phyloP scores from a whole-genome alignment of 2,797 vertebrate genomes.

The Tokudaia tokunoshimensis region DNA sequence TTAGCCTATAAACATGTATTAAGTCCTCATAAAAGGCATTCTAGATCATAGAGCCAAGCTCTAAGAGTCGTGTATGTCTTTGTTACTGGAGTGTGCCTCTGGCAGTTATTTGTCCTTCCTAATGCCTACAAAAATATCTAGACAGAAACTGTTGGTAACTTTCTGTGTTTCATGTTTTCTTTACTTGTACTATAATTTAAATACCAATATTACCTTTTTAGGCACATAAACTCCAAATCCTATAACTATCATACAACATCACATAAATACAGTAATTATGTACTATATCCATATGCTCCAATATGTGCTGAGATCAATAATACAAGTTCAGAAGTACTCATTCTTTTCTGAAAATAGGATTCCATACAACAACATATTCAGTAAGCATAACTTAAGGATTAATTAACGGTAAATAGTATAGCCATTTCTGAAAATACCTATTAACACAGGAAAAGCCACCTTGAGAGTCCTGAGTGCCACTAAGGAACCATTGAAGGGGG shows the following conservation, averaged over 20 bases:
- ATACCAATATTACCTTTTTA: slow-evolving; percentile 45
- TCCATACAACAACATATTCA: slow-evolving; percentile 28
- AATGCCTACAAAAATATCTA: slow-evolving; percentile 9
- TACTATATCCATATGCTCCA: background rate
- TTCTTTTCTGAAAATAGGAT: slow-evolving; percentile 62
- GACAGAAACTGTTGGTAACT: slow-evolving; percentile 32
- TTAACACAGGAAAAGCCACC: slow-evolving; percentile 26
- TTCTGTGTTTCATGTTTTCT: slow-evolving; percentile 58
- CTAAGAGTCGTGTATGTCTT: background rate
- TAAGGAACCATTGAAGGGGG: background rate
- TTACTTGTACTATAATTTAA: slow-evolving; percentile 55
- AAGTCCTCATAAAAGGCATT: slow-evolving; percentile 13
- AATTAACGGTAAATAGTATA: background rate
- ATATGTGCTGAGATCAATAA: background rate
- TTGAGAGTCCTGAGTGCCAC: slow-evolving; percentile 42
- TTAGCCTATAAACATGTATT: background rate
- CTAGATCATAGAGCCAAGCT: slow-evolving; percentile 1
- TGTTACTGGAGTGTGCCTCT: slow-evolving; percentile 31
- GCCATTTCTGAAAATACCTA: slow-evolving; percentile 33
- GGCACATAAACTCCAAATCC: background rate
- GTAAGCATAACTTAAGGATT: slow-evolving; percentile 38
- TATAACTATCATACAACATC: background rate
- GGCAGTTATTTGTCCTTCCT: background rate
- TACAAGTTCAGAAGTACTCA: slow-evolving; percentile 47
- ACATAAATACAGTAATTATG: background rate